Base-by-base conservation (phyloP, 2,888 invertebrate genomes). In the Microplitis deprimator region DNA sequence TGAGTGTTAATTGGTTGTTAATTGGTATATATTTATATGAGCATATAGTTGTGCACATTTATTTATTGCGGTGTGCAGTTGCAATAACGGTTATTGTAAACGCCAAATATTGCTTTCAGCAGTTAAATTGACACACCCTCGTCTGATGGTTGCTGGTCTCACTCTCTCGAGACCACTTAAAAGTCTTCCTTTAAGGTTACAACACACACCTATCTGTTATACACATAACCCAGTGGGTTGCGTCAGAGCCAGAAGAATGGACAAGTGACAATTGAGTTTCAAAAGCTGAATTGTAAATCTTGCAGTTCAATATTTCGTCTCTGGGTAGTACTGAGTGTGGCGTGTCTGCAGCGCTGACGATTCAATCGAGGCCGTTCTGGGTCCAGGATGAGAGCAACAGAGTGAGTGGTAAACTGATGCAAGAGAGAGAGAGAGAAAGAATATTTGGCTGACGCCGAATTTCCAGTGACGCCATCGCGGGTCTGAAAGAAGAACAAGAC, bases 381-480 rank as follows among this genome's bases (percentile, higher is more conserved):
- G 4, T 29, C 29, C 4, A 29, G 29, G 29, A 29, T 29, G 29
- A 29, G 29, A 29, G 29, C 29, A 29, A 29, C 29, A 3, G 29
- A 29, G 29, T 29, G 29, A 29, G 29, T 29, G 29, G 29, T 29
- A 29, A 29, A 29, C 29, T 29, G 29, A 29, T 29, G 29, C 3
- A 29, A 29, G 29, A 16, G 6, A 16, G 68, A 40, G 40, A 10
- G 5, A 16, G 7, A 16, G 38, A 8, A 13, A 16, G 0, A 8
- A 39, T 29, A 68, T n/a, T 17, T 17, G 20, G 61, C n/a, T 71
- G 60, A 71, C 71, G 71, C 70, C 20, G 71, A 67, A 72, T 76
- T 71, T 72, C 60, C 71, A 76, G 68, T 76, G 76, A 76, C 76
- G 76, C 67, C 50, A 60, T 40, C 39, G 29, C 50, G 29, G 38